Evolutionary conservation across 2,113 vertebrate genomes (phyloP).

Genomic region (Podilymbus podiceps): DNA sequence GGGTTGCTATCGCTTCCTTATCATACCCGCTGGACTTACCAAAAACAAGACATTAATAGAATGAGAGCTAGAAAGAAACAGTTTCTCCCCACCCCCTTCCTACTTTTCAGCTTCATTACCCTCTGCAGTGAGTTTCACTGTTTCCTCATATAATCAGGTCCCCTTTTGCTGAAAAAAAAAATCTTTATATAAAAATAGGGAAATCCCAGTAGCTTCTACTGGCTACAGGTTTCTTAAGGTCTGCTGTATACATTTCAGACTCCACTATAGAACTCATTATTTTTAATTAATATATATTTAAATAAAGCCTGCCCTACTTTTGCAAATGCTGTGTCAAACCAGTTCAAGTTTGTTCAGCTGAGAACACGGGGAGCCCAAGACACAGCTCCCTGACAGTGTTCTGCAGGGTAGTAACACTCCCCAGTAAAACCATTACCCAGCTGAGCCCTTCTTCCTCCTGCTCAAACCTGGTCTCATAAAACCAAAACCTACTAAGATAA

Average conservation of each 20-base stretch:
- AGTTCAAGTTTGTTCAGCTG: not conserved
- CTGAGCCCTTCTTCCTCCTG: not conserved
- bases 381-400: not conserved
- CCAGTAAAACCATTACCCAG: not conserved
- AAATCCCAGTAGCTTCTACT: not conserved
- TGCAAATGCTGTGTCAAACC: not conserved
- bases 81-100: constrained; percentile 8
- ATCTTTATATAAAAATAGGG: not conserved
- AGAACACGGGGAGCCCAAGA: not conserved
- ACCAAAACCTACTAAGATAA: not conserved
- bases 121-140: not conserved
- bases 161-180: not conserved
- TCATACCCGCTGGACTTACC: not conserved
- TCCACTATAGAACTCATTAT: not conserved
- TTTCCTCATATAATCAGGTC: not conserved
- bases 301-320: not conserved
- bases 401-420: not conserved
- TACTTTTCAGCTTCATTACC: constrained; percentile 10
- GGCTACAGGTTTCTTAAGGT: not conserved
- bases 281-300: not conserved
- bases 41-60: not conserved
- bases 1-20: not conserved
- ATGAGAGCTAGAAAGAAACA: not conserved
- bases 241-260: not conserved
- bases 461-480: not conserved